Evolutionary conservation across 2,797 vertebrate species (phyloP).

Genomic region (Xenopus petersii): DNA sequence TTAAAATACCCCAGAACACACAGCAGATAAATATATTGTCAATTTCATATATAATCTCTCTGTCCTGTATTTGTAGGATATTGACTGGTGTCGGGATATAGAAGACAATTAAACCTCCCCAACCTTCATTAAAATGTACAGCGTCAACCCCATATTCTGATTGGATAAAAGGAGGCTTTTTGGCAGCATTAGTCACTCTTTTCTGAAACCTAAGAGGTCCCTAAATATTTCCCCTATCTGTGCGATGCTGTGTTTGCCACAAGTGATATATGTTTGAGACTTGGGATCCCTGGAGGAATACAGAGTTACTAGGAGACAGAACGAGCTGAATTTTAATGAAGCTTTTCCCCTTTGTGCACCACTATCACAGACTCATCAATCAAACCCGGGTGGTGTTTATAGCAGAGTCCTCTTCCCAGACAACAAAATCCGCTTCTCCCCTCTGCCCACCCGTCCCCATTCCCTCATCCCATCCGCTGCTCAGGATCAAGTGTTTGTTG

Average conservation of each 20-base stretch:
- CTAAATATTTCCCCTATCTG: too few species aligned
- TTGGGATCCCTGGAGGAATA: slow-evolving; percentile 47
- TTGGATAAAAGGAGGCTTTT: too few species aligned
- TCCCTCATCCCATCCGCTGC: neutral
- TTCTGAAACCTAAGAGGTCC: too few species aligned
- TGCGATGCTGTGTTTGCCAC: neutral
- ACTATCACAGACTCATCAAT: neutral
- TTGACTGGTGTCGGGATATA: too few species aligned
- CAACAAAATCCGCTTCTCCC: neutral
- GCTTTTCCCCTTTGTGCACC: neutral
- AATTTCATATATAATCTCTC: too few species aligned
- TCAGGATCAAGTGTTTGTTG: neutral
- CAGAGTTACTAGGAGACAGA: slow-evolving; percentile 54
- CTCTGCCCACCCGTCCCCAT: neutral
- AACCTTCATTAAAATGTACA: too few species aligned
- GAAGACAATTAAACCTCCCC: too few species aligned
- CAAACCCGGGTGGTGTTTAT: slow-evolving; percentile 1
- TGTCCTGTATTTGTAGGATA: neutral
- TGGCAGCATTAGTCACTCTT: too few species aligned
- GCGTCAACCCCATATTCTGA: too few species aligned
- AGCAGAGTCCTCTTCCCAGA: neutral
- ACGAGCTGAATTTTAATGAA: slow-evolving; percentile 51
- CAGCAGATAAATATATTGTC: too few species aligned
- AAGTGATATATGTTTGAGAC: slow-evolving; percentile 35
- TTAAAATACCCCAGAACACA: too few species aligned